Evolutionary conservation across 2,797 vertebrate genomes (phyloP), one percentile per base, ranked within the genome.

Genomic region (Rhynchotus rufescens): DNA sequence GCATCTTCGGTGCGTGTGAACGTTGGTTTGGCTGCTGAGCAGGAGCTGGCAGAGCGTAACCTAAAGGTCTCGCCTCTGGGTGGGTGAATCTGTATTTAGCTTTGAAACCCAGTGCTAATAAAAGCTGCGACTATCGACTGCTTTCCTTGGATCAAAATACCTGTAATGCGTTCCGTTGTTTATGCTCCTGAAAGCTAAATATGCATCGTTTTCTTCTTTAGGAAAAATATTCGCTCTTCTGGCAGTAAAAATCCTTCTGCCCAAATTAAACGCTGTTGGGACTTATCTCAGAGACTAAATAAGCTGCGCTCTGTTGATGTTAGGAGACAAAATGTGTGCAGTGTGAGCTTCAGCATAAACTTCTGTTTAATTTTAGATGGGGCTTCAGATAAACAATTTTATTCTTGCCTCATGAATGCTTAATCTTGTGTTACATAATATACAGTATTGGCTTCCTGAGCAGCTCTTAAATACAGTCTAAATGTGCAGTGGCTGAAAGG

Each of bases 351-450:
- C 85, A 95, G 92, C 93, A 62, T 80, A 65, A 93, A 94, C 90
- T 95, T 96, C 82, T 96, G 92, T 94, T 96, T 96, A 92, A 95
- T 94, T 96, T 97, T 79, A 92, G 95, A 88, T 95, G 72, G 87
- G 71, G 90, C 82, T 60, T 96, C 95, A 94, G 94, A 95, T 96
- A 97, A 97, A 96, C 85, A 96, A 12, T 94, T 93, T 92, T 72
- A 85, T 93, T 96, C 94, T 93, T 91, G 93, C 91, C 85, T 97
- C 90, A 88, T 96, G 96, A 97, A 93, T 95, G 90, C 96, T 95
- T 97, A 94, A 94, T 95, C 94, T 95, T 61, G 80, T 90, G 81
- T 97, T 97, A 92, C 84, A 62, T 96, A 97, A 97, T 92, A 74
- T 15, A 56, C 87, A 89, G 44, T 78, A 54, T 86, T 95, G 88